Evolutionary conservation across 2,888 invertebrate genomes (phyloP).

Genomic region (Conus canariensis): DNA sequence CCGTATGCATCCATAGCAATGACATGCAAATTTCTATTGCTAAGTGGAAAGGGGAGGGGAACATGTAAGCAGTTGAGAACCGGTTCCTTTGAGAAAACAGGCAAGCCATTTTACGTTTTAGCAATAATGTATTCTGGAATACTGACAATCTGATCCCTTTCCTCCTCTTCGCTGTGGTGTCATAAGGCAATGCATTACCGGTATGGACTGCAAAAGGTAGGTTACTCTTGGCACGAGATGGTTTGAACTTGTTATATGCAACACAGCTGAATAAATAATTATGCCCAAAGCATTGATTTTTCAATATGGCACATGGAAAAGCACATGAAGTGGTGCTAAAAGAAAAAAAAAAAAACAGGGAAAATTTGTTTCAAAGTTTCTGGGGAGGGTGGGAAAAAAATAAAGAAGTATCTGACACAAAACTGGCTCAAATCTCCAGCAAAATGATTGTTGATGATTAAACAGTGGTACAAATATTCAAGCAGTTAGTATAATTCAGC

Average conservation of each 20-base stretch:
- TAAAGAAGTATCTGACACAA: too few relatives aligned
- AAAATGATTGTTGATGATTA: too few relatives aligned
- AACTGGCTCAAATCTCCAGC: too few relatives aligned
- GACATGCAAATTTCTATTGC: too few relatives aligned
- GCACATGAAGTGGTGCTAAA: neutral
- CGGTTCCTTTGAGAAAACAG: neutral
- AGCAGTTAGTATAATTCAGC: too few relatives aligned
- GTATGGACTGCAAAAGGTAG: neutral
- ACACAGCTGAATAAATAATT: neutral
- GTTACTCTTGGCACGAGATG: constrained; percentile 1
- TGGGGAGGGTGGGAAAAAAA: too few relatives aligned
- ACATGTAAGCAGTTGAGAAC: neutral
- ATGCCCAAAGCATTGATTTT: neutral
- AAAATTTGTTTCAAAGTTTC: too few relatives aligned
- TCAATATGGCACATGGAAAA: neutral
- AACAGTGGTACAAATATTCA: too few relatives aligned
- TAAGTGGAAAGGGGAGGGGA: neutral
- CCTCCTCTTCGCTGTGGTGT: neutral
- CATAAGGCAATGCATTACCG: neutral
- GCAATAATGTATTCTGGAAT: neutral
- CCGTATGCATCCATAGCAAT: neutral
- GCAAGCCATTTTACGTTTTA: neutral
- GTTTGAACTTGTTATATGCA: neutral
- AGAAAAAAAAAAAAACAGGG: neutral
- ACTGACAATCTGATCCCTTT: neutral